Evolutionary conservation across 2,113 vertebrate species (phyloP).

Genomic region (Prionailurus viverrinus): DNA sequence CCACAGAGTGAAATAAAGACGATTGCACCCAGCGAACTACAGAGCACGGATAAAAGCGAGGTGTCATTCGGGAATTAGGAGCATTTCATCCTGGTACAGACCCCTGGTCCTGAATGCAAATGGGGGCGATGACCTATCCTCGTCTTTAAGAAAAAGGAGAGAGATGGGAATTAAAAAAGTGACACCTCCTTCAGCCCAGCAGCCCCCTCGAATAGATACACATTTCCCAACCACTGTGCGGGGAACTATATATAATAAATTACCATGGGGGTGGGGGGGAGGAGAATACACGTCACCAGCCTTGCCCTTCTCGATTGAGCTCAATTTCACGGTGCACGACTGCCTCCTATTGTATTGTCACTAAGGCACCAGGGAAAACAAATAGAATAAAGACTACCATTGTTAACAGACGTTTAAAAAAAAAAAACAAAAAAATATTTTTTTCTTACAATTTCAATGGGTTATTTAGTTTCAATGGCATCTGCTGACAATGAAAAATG

Average conservation of each 20-base stretch:
- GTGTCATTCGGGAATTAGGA: neutral
- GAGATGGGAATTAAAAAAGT: neutral
- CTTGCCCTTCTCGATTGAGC: neutral
- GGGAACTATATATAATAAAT: neutral
- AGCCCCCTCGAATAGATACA: neutral
- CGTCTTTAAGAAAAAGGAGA: neutral
- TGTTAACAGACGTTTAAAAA: slow-evolving; percentile 66
- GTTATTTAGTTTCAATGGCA: slow-evolving; percentile 75
- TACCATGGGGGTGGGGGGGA: neutral
- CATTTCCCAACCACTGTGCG: neutral
- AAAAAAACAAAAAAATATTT: slow-evolving; percentile 60
- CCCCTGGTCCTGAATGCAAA: neutral
- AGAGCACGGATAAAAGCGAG: neutral
- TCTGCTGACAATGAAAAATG: slow-evolving; percentile 84
- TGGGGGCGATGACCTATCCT: neutral
- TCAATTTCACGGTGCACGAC: neutral
- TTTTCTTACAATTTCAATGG: slow-evolving; percentile 80
- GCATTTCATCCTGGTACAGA: neutral
- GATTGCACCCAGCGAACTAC: fast-evolving
- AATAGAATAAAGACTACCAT: slow-evolving; percentile 57
- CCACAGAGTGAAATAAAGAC: neutral
- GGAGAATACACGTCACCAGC: neutral
- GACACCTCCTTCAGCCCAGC: neutral
- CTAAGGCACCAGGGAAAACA: slow-evolving; percentile 40
- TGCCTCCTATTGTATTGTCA: slow-evolving; percentile 32